Evolutionary conservation across 1,140 invertebrate genomes (phyloP), one percentile per base, ranked within the genome.

Genomic region (Druon quercuslanigerum): DNA sequence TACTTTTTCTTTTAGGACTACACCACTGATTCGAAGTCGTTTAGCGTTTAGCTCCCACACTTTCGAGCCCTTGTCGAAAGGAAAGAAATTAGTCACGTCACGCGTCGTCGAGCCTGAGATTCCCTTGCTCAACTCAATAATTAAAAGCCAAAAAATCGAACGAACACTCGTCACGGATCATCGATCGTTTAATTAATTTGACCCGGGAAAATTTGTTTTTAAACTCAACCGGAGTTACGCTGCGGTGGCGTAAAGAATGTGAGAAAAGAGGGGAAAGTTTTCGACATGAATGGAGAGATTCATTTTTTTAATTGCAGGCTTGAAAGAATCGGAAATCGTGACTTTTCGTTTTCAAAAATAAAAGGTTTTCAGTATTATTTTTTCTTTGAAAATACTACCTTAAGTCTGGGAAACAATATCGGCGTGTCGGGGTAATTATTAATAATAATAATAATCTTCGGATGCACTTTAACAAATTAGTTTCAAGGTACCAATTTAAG

Each of bases 281-380:
- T 46, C 40, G 40, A 9, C 7, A 46, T 46, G 2, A 46, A 46
- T 73, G 76, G 57, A n/a, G 51, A 79, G 74, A 78, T 83, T 74
- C 77, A 79, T 78, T 83, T 83, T 83, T 81, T 79, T 79, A 77
- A 81, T 79, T 76, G 72, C 74, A 46, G 9, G 40, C 40, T 46
- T 46, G 40, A 46, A 46, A 83, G 78, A 81, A 81, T 83, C 73
- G 78, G 72, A 76, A 56, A 74, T 72, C 73, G 72, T 73, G 75
- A 72, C 77, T 74, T 79, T 81, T 77, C 78, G 76, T 80, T 81
- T 83, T 76, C 76, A 19, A 72, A 79, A 81, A 76, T 77, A 76
- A 71, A 75, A 75, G 77, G 76, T 54, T n/a, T 73, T 60, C 72
- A 70, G 71, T 51, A 51, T 75, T 5, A 1, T 25, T 33, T 33